Base-by-base conservation (phyloP, 1,140 invertebrate genomes). In the Caerostris darwini region DNA sequence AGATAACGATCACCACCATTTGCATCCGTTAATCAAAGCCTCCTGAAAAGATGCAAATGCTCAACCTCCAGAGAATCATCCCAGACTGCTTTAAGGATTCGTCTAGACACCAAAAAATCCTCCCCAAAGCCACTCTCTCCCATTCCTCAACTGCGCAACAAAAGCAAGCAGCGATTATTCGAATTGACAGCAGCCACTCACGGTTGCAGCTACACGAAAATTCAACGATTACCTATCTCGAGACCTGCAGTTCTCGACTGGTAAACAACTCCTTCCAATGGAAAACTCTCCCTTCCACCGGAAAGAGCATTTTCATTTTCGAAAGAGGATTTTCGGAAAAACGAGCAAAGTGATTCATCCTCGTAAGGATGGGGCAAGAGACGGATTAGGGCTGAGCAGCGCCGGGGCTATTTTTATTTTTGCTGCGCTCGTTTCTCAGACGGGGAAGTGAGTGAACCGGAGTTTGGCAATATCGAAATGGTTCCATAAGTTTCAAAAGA, bases 211-310 rank as follows among this genome's bases (percentile, higher is more conserved):
- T 17, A 64, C 59, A 61, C 61, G 61, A 64, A 64, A 64, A 64
- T 64, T 64, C 61, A 64, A 64, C 61, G 61, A 64, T 64, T 64
- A 64, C 61, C 61, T 64, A 64, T 64, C 61, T 64, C 61, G 61
- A 64, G 17, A 14, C 61, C 17, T 64, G 61, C 61, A 17, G 61
- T 64, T 64, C 61, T 64, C 61, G 61, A 10, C 17, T 14, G 61
- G 59, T 64, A 17, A 17, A 17, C 61, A 64, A 17, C 61, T 64
- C 10, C 61, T 64, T 64, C 17, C 61, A 64, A 64, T 64, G 12
- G 12, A 12, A 64, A 64, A 64, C 61, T 34, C 34, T 34, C 34
- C 34, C 34, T 64, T 64, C 12, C 17, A 17, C 12, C 8, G 61
- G 61, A 64, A 34, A 64, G 61, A 64, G 61, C 12, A 64, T 64